A percentile compares a stretch with the other conserved stretches of the same genome.
phyloP scores from a whole-genome alignment of 2,113 vertebrate genomes.

The Colaptes auratus region DNA sequence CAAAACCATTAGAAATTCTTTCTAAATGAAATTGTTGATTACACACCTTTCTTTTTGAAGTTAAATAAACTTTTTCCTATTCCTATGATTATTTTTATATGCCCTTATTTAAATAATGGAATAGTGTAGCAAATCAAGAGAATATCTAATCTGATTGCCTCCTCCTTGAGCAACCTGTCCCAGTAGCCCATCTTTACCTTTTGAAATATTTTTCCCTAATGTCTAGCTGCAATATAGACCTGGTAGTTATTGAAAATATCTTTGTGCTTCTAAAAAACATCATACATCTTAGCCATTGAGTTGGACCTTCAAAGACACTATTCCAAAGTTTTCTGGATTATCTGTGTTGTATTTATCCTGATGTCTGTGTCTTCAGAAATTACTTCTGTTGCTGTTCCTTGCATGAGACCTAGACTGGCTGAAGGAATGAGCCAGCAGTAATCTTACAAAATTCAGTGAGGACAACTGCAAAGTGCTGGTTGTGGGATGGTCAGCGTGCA shows the following conservation, averaged over 20 bases:
- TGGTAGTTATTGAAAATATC: not conserved
- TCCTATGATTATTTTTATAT: not conserved
- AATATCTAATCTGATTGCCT: not conserved
- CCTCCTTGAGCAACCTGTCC: not conserved
- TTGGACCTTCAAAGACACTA: not conserved
- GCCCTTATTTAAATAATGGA: not conserved
- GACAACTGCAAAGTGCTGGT: not conserved
- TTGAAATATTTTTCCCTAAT: not conserved
- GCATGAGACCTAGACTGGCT: not conserved
- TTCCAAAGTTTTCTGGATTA: not conserved
- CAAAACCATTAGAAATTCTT: not conserved
- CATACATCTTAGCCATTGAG: not conserved
- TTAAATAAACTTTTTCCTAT: not conserved
- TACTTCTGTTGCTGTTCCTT: not conserved
- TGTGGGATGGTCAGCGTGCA: not conserved
- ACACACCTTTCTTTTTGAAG: not conserved
- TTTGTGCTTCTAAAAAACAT: not conserved
- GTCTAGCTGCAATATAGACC: not conserved
- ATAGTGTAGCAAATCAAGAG: not conserved
- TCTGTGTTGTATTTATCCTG: not conserved
- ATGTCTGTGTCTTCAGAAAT: not conserved
- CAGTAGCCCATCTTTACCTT: not conserved
- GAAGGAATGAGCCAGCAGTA: not conserved
- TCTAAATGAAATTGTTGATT: not conserved
- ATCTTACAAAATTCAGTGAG: accelerated